Conservation (phyloP, 2,797 vertebrate genomes). For the Allobates femoralis region DNA sequence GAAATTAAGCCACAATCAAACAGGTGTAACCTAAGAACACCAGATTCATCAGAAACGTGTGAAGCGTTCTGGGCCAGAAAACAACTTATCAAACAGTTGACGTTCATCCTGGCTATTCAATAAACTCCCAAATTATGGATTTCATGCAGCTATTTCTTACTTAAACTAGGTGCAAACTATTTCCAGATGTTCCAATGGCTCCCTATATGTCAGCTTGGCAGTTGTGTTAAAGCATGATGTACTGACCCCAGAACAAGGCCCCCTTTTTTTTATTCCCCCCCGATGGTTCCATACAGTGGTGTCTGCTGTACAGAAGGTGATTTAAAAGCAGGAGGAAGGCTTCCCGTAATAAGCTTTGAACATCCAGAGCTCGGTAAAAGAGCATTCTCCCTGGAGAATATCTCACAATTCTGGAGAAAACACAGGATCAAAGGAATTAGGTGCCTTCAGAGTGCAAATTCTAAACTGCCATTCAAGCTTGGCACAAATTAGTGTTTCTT, state of each 20-base stretch:
- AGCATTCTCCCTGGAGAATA: slow-evolving; percentile 47
- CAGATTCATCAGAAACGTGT: slow-evolving; percentile 40
- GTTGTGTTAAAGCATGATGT: slow-evolving; percentile 44
- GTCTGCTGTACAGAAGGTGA: slow-evolving; percentile 62
- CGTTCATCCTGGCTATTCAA: slow-evolving; percentile 52
- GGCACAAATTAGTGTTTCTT: slow-evolving; percentile 60
- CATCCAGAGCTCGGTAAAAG: slow-evolving; percentile 67
- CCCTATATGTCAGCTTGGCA: slow-evolving; percentile 57
- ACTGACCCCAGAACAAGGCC: slow-evolving; percentile 40
- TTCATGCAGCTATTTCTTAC: slow-evolving; percentile 44
- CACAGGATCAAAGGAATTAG: slow-evolving; percentile 62
- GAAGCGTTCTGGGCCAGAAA: slow-evolving; percentile 34
- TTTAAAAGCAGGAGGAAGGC: slow-evolving; percentile 63
- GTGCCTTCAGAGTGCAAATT: slow-evolving; percentile 59
- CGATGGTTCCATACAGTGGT: slow-evolving; percentile 40
- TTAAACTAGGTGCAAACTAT: slow-evolving; percentile 54
- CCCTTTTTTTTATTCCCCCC: slow-evolving; percentile 12
- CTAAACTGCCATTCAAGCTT: slow-evolving; percentile 61
- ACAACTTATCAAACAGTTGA: slow-evolving; percentile 48
- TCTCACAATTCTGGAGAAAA: slow-evolving; percentile 53
- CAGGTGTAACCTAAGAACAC: slow-evolving; percentile 51
- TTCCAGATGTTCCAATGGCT: slow-evolving; percentile 55
- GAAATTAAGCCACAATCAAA: slow-evolving; percentile 47
- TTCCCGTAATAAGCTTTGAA: slow-evolving; percentile 57
- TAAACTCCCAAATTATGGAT: slow-evolving; percentile 57